These are phyloP conservation scores for Actinopyga echinites DNA, from an alignment of 53 echinoderm and acorn worm species.

Conservation along the genomic window DNA sequence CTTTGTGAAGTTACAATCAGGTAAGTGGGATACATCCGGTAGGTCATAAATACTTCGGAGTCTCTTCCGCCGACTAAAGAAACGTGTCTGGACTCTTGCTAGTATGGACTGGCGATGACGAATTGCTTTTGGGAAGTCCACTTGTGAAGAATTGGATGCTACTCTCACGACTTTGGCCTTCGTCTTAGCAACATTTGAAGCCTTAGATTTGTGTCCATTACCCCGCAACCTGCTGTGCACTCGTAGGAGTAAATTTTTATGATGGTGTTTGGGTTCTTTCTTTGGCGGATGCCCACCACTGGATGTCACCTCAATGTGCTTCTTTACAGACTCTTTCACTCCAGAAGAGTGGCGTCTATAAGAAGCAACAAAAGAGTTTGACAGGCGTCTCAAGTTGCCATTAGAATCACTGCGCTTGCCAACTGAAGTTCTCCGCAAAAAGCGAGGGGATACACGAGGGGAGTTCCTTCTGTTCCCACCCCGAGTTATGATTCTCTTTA, in stretches of 20 bases:
- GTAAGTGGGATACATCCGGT: conserved; percentile 54
- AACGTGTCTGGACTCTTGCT: not conserved
- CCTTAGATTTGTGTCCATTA: not conserved
- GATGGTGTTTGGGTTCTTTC: too few species aligned
- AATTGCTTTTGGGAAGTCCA: not conserved
- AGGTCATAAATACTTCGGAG: conserved; percentile 29
- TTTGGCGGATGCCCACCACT: too few species aligned
- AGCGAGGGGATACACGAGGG: not conserved
- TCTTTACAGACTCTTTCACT: not conserved
- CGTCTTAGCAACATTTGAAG: not conserved
- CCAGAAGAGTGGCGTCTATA: not conserved
- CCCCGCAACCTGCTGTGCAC: not conserved
- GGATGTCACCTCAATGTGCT: not conserved
- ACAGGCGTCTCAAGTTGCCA: conserved; percentile 1
- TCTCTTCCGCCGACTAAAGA: conserved; percentile 22
- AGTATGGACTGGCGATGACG: not conserved
- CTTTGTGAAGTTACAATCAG: conserved; percentile 44
- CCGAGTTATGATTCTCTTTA: not conserved
- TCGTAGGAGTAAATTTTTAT: too few species aligned
- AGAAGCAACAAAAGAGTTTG: not conserved
- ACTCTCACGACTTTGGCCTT: not conserved
- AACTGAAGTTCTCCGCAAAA: not conserved
- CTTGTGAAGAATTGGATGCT: not conserved
- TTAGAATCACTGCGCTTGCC: not conserved
- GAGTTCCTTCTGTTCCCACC: not conserved